phyloP scores from a whole-genome alignment of 2,888 invertebrate species.

The Ypsolopha sequella region DNA sequence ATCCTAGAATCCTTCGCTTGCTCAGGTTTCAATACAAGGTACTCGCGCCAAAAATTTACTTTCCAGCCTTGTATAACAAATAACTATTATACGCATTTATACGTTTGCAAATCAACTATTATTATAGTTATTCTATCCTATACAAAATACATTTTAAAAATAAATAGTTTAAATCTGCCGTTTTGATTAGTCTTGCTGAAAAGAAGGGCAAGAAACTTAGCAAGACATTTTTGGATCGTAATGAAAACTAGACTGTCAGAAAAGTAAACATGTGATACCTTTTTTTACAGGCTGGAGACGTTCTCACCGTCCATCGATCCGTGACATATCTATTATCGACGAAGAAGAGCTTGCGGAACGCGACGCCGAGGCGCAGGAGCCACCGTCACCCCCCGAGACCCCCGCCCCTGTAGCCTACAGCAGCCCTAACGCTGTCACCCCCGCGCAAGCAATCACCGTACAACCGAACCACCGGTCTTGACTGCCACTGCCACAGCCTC shows the following conservation, averaged over 20 bases:
- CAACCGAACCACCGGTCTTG: slow-evolving; percentile 49
- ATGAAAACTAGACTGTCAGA: not conserved
- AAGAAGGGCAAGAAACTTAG: too few species aligned
- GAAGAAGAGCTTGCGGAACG: slow-evolving; percentile 81
- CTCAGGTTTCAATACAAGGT: too few species aligned
- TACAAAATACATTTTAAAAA: too few species aligned
- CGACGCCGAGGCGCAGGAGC: slow-evolving; percentile 42
- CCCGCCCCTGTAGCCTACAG: slow-evolving; percentile 31
- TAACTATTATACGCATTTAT: too few species aligned
- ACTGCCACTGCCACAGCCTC: slow-evolving; percentile 9
- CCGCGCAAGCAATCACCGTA: slow-evolving; percentile 34
- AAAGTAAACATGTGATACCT: not conserved
- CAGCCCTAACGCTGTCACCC: slow-evolving; percentile 32
- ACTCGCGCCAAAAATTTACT: too few species aligned
- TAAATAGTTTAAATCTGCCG: too few species aligned
- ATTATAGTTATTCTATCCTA: too few species aligned
- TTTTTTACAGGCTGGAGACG: slow-evolving; percentile 76
- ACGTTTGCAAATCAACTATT: too few species aligned
- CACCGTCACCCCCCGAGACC: slow-evolving; percentile 21
- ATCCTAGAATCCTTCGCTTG: too few species aligned
- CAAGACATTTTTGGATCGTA: too few species aligned
- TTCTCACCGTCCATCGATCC: slow-evolving; percentile 84
- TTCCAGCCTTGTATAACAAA: too few species aligned
- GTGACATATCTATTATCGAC: slow-evolving; percentile 89
- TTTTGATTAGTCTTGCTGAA: too few species aligned